Evolutionary conservation across 1,140 invertebrate genomes (phyloP), one percentile per base, ranked within the genome.

Genomic region (Aphidius ervi): DNA sequence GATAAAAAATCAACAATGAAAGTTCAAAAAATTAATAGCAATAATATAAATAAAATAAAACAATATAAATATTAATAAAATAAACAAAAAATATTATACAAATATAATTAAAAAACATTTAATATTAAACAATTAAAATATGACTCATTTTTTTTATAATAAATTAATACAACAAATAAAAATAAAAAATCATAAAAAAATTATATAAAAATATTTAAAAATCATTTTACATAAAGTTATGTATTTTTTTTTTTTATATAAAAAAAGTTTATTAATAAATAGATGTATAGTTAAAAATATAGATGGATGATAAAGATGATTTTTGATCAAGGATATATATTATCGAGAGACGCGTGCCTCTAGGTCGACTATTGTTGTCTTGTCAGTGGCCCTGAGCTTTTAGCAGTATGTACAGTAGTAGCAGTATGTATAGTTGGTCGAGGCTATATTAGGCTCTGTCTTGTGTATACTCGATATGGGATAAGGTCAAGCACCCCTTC

Each of bases 401-500:
- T 46, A 46, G 59, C 46, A 46, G 43, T 31, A 31, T 31, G 4
- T 31, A 31, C 48, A 59, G 56, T 59, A n/a, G n/a, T 46, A 46
- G 59, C 46, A 46, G 43, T 31, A 31, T 31, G 4, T 31, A 31
- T 55, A 59, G 56, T 59, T 63, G 56, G 61, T 50, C 59, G 61
- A 59, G 61, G 58, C 49, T 45, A 56, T 42, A 54, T 40, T 39
- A 43, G 42, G 56, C 20, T 55, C 53, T 41, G 16, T 55, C 45
- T 23, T n/a, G 16, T 57, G 10, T 20, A 47, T 48, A 56, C 68
- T 64, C 67, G 70, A 16, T 64, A 62, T 76, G 60, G 67, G 70
- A 71, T 74, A 79, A 78, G 76, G 76, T 78, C 76, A 77, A 78
- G 77, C 70, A 72, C 71, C 71, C 73, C 74, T 62, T 53, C 68